A percentile compares a stretch with the other conserved stretches of the same genome.
phyloP scores from a whole-genome alignment of 2,888 invertebrate genomes.

The Prenolepis imparis region DNA sequence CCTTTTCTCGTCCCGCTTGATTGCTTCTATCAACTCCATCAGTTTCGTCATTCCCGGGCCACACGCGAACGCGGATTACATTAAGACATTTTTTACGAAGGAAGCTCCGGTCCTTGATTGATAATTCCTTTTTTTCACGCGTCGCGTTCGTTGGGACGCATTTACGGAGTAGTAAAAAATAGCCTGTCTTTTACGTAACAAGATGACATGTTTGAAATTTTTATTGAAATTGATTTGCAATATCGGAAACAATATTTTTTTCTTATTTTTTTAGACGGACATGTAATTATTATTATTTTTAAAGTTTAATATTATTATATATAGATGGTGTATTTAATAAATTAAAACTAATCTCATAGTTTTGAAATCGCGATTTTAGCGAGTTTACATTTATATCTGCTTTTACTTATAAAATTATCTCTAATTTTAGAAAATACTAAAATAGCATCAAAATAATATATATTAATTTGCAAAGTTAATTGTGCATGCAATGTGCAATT shows the following conservation, averaged over 20 bases:
- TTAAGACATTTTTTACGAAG: constrained; percentile 56
- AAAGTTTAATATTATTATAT: not conserved
- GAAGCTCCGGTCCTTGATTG: constrained; percentile 45
- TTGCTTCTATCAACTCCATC: constrained; percentile 28
- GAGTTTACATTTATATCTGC: not conserved
- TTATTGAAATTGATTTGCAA: constrained; percentile 7
- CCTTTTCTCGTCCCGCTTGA: constrained; percentile 33
- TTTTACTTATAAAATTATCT: not conserved
- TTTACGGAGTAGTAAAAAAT: constrained; percentile 22
- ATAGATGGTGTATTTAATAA: not conserved
- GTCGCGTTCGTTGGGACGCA: constrained; percentile 2
- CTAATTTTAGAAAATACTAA: not conserved
- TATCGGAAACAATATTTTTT: not conserved
- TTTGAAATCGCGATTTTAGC: not conserved
- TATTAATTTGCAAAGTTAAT: constrained; percentile 21
- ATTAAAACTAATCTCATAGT: not conserved
- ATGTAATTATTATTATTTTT: not conserved
- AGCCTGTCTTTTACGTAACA: constrained; percentile 16
- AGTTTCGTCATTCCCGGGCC: constrained; percentile 58
- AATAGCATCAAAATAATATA: not conserved
- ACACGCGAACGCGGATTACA: constrained; percentile 67
- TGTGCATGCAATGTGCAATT: not conserved
- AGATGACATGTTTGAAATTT: constrained; percentile 15
- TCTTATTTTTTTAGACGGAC: not conserved
- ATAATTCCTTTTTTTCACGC: constrained; percentile 48